Evolutionary conservation across 2,113 vertebrate genomes (phyloP), one percentile per base, ranked within the genome.

Genomic region (Melanerpes formicivorus): DNA sequence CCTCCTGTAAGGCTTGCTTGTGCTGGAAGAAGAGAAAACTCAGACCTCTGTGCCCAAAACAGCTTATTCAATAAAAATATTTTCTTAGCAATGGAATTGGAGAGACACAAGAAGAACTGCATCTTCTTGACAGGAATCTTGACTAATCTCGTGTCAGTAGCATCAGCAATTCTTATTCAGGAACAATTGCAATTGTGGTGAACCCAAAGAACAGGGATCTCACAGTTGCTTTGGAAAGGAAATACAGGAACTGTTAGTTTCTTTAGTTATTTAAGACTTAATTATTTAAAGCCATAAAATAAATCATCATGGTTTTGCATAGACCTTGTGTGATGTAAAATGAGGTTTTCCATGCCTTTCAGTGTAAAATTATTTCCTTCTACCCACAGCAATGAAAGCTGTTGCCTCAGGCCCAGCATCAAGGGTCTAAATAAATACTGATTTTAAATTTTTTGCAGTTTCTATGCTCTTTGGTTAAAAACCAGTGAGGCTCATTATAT

Each of bases 391-490:
- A 56, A 19, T 69, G 42, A 80, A 42, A 55, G 60, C 27, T 59
- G 5, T 70, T 92, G 54, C 87, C 52, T 77, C 34, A 74, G 50
- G 84, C 76, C 16, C 65, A 70, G 27, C 65, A 91, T 71, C 25
- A 34, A 66, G 19, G 37, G 27, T 60, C 75, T 66, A 60, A 25
- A 44, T 90, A 85, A 93, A 88, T 46, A 54, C n/a, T 26, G 44
- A 66, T 74, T 91, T 85, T 55, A 26, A 50, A 58, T 32, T 44
- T 93, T 93, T 37, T 91, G 69, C 52, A 34, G 58, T 94, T 91
- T 94, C 52, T 95, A 14, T 26, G 65, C 54, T 46, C 66, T 89
- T 96, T 79, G 52, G 85, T 84, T 56, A 93, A 66, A 87, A 92
- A 55, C 0, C 48, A 92, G 56, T 46, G 77, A 93, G 58, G 11